Conservation (phyloP, 2,113 vertebrate genomes). For the Oostethus manadensis region DNA sequence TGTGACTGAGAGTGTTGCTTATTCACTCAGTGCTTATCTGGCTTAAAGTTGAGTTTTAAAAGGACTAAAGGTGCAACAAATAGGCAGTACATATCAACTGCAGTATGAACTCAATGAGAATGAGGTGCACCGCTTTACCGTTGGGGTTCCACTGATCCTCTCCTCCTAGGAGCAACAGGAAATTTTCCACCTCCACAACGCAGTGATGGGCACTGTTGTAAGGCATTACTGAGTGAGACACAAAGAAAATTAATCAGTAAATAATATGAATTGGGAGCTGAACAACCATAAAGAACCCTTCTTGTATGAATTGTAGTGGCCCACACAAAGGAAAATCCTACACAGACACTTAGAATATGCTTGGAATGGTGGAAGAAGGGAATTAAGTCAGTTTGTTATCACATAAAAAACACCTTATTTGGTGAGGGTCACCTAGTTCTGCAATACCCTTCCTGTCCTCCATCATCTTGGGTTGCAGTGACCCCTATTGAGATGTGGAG, state of each 20-base stretch:
- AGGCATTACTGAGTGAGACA: constrained; percentile 87
- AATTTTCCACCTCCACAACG: constrained; percentile 98
- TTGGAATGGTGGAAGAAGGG: neutral
- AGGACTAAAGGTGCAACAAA: constrained; percentile 18
- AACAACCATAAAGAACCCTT: neutral
- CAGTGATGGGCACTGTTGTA: constrained; percentile 99
- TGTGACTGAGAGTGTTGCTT: constrained; percentile 46
- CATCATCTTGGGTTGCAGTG: constrained; percentile 86
- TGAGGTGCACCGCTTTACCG: constrained; percentile 67
- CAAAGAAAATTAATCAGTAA: constrained; percentile 1
- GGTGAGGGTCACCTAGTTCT: constrained; percentile 30
- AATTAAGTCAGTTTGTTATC: neutral
- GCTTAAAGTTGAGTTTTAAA: constrained; percentile 27
- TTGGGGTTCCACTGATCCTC: constrained; percentile 99
- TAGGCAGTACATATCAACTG: neutral
- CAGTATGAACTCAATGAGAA: constrained; percentile 9
- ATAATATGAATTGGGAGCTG: neutral
- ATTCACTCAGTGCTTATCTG: constrained; percentile 40
- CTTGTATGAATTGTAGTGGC: neutral
- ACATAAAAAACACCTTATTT: neutral
- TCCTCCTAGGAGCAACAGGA: constrained; percentile 92
- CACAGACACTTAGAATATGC: too few species aligned
- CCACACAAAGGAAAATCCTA: neutral
- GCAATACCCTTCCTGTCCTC: constrained; percentile 68
- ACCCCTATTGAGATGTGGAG: constrained; percentile 96